These are phyloP conservation scores for Tenebrio molitor DNA, from an alignment of 1,140 invertebrate species.

Conservation along the genomic window DNA sequence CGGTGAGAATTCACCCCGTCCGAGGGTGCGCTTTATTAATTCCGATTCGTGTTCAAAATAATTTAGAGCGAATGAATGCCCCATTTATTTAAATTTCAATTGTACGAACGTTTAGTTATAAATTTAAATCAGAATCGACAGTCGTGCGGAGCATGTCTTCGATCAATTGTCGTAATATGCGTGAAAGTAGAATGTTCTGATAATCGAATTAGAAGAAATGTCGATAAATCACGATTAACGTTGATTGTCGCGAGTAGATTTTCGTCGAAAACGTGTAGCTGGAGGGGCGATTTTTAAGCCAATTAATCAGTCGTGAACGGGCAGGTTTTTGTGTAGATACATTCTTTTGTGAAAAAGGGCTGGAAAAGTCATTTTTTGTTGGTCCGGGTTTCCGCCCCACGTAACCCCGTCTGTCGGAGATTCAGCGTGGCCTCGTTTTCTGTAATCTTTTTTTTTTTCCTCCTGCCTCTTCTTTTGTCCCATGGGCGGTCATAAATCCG, in stretches of 20 bases:
- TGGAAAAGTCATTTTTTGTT: conserved; percentile 25
- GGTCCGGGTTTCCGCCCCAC: conserved; percentile 4
- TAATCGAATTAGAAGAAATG: not conserved
- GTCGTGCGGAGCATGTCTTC: too few relatives aligned
- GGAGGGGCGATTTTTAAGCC: too few relatives aligned
- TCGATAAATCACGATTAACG: not conserved
- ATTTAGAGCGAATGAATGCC: too few relatives aligned
- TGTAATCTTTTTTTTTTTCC: conserved; percentile 21
- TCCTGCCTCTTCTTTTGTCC: conserved; percentile 27
- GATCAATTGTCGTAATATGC: too few relatives aligned
- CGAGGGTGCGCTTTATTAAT: too few relatives aligned
- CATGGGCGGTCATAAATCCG: conserved; percentile 36
- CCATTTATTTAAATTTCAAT: too few relatives aligned
- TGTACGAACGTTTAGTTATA: too few relatives aligned
- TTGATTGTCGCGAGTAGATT: not conserved
- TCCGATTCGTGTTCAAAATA: too few relatives aligned
- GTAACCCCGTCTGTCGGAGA: conserved; percentile 3
- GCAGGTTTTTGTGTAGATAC: not conserved
- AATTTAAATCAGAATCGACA: too few relatives aligned
- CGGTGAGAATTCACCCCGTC: too few relatives aligned
- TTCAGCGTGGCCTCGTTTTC: conserved; percentile 9
- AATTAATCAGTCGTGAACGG: conserved; percentile 8
- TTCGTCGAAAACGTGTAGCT: too few relatives aligned
- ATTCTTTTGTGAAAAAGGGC: conserved; percentile 11
- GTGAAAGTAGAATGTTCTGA: too few relatives aligned